Evolutionary conservation across 1,140 invertebrate genomes (phyloP), one percentile per base, ranked within the genome.

Genomic region (Cataglyphis hispanica): DNA sequence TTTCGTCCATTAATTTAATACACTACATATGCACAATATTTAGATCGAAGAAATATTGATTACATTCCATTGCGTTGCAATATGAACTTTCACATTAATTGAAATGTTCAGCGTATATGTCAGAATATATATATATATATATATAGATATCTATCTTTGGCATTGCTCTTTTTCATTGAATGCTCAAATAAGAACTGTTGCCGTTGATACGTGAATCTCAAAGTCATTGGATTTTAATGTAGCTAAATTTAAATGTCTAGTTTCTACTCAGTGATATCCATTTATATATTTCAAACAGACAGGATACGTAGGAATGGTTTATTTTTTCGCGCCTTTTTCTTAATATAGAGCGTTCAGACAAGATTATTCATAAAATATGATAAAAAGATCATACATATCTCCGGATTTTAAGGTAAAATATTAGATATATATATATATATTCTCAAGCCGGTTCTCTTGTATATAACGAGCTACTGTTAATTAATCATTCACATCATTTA

Each of bases 401-500:
- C 25, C 11, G 27, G 4, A 43, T 77, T 31, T 31, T 22, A 77
- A 64, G n/a, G 43, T 77, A 77, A 77, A 63, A 77, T 22, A 75
- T 60, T 25, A 1, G n/a, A 58, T 1, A 2, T 34, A 25, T 25
- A 53, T 7, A 37, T 25, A 7, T 5, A 34, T n/a, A 34, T 53
- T 25, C 19, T 67, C 11, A 27, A 64, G 22, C 5, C 11, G 8
- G 31, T 16, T 50, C 13, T 50, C n/a, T 34, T 64, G 19, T 46
- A 66, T 46, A 66, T 40, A 50, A 2, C 19, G 3, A 50, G 34
- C 34, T 63, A 13, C 43, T 34, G 25, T 37, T 83, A 83, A 83
- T 83, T 83, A 83, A 74, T 83, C 67, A 83, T 72, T 83, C 37
- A 19, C 53, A 81, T 81, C 64, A 70, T 70, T 81, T 25, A 43